Base-by-base conservation (phyloP, 2,797 vertebrate species). In the Myotis myotis region DNA sequence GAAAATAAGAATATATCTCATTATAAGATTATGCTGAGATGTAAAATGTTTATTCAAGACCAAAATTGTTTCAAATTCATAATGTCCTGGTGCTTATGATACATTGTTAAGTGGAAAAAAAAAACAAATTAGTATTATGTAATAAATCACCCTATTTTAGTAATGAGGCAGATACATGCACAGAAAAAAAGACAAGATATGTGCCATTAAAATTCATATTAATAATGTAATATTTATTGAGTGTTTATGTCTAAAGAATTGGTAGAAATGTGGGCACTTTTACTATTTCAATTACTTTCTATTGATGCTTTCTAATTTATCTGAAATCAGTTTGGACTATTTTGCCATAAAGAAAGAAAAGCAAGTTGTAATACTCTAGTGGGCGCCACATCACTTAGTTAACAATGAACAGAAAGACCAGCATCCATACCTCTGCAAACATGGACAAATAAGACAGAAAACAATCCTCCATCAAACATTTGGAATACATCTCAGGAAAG, bases 231-330 rank as follows among this genome's bases (percentile, higher is more conserved):
- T 6, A 44, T 51, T 64, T 91, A 79, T 12, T 79, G 66, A 49
- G 41, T 55, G 41, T 41, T 79, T 66, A 36, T 78, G 44, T 55
- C 36, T 89, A 62, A 66, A 90, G 89, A 70, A 41, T 12, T 72
- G 15, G 20, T 68, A 51, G 64, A 60, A 87, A 95, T 80, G 44
- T 91, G 30, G 30, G 20, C 5, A 53, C 64, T 70, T 84, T 87
- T 80, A 62, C 49, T 81, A 25, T 70, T 80, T 95, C 89, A 83
- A 57, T 82, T 92, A 57, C 23, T 94, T 95, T 95, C 87, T 41
- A 75, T 71, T 41, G 23, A 9, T 90, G 28, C 47, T 94, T 85
- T 49, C 72, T 72, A 72, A 86, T 25, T 84, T 89, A 64, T 79
- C 68, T 91, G 41, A 74, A 89, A 57, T 74, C 33, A 89, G 41